These are phyloP conservation scores for Lepas anatifera DNA, from an alignment of 2,888 invertebrate genomes.

Conservation along the genomic window DNA sequence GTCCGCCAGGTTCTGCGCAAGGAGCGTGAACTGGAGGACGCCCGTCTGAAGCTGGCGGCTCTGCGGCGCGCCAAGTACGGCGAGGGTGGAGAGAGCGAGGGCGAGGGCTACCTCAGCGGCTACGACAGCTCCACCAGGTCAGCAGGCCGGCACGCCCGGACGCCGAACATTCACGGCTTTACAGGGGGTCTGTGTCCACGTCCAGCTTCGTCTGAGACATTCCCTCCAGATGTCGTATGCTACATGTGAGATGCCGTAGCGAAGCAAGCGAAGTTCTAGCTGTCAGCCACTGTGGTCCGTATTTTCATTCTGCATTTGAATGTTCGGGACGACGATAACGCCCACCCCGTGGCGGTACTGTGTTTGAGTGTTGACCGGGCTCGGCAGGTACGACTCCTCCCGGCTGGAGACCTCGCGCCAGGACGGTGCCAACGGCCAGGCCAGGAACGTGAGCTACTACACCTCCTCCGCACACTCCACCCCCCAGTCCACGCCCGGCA, in stretches of 20 bases:
- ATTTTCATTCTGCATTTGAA: too few species aligned
- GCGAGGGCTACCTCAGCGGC: constrained; percentile 30
- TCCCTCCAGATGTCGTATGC: too few species aligned
- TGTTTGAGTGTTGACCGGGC: too few species aligned
- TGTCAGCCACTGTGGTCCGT: too few species aligned
- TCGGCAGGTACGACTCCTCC: constrained; percentile 24
- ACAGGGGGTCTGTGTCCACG: too few species aligned
- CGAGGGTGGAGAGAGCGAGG: constrained; percentile 31
- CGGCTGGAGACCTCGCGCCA: constrained; percentile 21
- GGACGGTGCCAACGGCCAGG: constrained; percentile 16
- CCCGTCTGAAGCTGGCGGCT: constrained; percentile 74
- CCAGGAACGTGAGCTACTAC: constrained; percentile 18
- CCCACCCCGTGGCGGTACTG: too few species aligned
- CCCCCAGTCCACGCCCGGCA: constrained; percentile 15
- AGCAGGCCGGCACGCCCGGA: neutral
- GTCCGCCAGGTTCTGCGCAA: constrained; percentile 60
- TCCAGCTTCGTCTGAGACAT: too few species aligned
- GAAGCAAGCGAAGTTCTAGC: too few species aligned
- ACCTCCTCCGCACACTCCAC: constrained; percentile 13
- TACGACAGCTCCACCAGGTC: constrained; percentile 43
- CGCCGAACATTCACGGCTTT: too few species aligned
- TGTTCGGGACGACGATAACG: too few species aligned
- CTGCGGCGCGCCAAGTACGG: constrained; percentile 87
- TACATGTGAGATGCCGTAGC: too few species aligned
- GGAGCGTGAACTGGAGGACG: constrained; percentile 86